Conservation (phyloP, 92 coral and sea anemone species). For the Siderastrea siderea region DNA sequence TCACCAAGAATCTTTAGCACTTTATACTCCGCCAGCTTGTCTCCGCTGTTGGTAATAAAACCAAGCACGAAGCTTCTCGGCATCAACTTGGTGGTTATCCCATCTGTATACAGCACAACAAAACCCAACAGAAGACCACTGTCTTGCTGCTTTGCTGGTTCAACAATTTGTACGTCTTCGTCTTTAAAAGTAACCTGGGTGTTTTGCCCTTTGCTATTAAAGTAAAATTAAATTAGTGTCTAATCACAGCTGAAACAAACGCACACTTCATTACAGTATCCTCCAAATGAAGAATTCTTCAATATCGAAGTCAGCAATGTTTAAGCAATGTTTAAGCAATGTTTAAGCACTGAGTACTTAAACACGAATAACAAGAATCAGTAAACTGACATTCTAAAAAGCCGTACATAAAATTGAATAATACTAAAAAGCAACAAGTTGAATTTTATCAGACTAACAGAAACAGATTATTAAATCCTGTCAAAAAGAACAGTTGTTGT, state of each 20-base stretch:
- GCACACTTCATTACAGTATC: too few species aligned
- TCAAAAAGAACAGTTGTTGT: too few species aligned
- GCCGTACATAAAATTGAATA: too few species aligned
- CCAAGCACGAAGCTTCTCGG: slow-evolving; percentile 1
- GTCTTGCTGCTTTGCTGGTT: not conserved
- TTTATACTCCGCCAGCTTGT: slow-evolving; percentile 35
- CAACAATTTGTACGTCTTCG: not conserved
- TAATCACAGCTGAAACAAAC: not conserved
- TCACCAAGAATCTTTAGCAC: slow-evolving; percentile 20
- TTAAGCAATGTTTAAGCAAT: too few species aligned
- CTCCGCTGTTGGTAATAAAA: not conserved
- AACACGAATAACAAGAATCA: too few species aligned
- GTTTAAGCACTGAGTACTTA: too few species aligned
- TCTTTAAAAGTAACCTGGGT: not conserved
- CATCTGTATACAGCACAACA: slow-evolving; percentile 8
- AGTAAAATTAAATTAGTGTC: not conserved
- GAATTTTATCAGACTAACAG: too few species aligned
- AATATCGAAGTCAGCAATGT: too few species aligned
- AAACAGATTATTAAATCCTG: too few species aligned
- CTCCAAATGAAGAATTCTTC: too few species aligned
- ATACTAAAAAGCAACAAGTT: too few species aligned
- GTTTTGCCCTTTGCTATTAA: not conserved
- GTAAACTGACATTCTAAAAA: too few species aligned
- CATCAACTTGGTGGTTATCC: not conserved
- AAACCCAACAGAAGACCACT: slow-evolving; percentile 15